Percentiles rank a stretch among this genome's conserved stretches.
phyloP scores from a whole-genome alignment of 2,113 vertebrate genomes.

The Patagioenas fasciata region DNA sequence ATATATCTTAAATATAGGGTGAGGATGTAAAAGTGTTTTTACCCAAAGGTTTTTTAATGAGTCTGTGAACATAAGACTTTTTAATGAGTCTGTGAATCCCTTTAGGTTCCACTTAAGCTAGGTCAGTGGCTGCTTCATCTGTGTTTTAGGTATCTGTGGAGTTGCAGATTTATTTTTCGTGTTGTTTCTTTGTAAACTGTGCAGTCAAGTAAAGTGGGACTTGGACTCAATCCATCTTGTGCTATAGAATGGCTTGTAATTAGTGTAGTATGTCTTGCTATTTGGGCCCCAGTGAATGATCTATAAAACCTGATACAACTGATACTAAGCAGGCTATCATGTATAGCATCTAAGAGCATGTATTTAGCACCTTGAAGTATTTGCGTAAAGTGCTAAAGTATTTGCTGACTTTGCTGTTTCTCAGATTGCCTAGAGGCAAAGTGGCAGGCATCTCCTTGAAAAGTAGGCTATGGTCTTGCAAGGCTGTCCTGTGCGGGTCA shows the following conservation, averaged over 20 bases:
- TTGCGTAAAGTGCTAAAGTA: not conserved
- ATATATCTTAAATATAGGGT: not conserved
- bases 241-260: not conserved
- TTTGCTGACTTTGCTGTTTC: constrained; percentile 5
- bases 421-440: not conserved
- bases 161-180: not conserved
- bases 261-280: not conserved
- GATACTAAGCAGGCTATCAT: not conserved
- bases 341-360: not conserved
- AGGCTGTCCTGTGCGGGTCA: not conserved
- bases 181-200: not conserved
- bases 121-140: not conserved
- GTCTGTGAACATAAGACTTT: not conserved
- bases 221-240: not conserved
- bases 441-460: not conserved
- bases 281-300: not conserved
- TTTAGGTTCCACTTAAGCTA: not conserved
- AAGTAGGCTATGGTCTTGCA: not conserved
- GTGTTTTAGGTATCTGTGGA: not conserved
- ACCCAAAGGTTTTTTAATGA: not conserved
- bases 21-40: not conserved
- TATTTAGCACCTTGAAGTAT: not conserved
- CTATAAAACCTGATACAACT: not conserved
- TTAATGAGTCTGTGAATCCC: not conserved
- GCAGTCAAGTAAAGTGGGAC: not conserved